Conservation (phyloP, 2,797 vertebrate species). For the Amphiprion clarkii region DNA sequence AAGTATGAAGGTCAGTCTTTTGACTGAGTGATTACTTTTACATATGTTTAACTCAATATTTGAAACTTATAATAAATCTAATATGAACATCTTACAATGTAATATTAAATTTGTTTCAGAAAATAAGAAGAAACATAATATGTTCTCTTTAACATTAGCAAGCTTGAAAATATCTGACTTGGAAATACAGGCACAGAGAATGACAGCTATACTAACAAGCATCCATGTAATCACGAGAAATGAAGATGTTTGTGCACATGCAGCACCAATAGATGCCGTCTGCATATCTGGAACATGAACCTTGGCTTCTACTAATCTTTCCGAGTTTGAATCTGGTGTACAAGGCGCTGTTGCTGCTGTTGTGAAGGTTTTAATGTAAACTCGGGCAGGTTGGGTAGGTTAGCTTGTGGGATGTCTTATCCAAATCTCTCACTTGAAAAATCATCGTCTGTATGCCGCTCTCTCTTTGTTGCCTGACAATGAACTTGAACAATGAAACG, state of each 20-base stretch:
- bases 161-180: neutral
- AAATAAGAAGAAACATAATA: too few species aligned
- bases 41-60: too few species aligned
- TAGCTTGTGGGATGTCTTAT: conserved; percentile 28
- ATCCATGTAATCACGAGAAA: conserved; percentile 9
- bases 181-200: neutral
- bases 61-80: too few species aligned
- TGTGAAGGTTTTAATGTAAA: conserved; percentile 7
- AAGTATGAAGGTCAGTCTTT: too few species aligned
- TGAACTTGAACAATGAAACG: conserved; percentile 47
- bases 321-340: neutral
- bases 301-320: neutral
- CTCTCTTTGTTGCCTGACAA: conserved; percentile 51
- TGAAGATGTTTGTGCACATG: neutral
- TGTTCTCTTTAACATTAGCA: neutral
- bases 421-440: conserved; percentile 43
- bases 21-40: too few species aligned
- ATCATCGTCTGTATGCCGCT: conserved; percentile 9
- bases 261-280: neutral
- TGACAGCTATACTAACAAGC: neutral
- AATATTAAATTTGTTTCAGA: too few species aligned
- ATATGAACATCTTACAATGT: too few species aligned
- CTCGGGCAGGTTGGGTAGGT: conserved; percentile 7
- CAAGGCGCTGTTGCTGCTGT: neutral
- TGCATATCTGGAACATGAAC: neutral